A percentile compares a stretch with the other conserved stretches of the same genome.
Conservation (phyloP, 35 echinoderm and acorn worm species). For the Amphiura filiformis region DNA sequence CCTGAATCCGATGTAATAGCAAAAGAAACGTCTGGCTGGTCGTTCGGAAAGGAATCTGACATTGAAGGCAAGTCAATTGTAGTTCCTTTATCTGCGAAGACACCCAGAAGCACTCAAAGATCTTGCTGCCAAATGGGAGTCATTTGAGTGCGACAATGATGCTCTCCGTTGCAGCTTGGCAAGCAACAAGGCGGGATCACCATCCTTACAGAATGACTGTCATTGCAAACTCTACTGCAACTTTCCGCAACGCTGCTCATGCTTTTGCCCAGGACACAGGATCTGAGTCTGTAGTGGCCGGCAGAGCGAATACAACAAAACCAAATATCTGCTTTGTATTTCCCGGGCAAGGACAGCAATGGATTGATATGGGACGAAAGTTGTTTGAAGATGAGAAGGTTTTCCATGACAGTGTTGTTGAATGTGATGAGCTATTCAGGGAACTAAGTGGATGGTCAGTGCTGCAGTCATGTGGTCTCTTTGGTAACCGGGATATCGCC, state of each 20-base stretch:
- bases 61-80: constrained; percentile 64
- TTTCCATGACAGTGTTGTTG: constrained; percentile 51
- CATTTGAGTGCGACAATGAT: constrained; percentile 64
- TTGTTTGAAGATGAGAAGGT: constrained; percentile 74
- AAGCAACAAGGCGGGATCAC: constrained; percentile 69
- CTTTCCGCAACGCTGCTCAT: not conserved
- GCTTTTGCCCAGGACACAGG: not conserved
- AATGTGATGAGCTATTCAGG: constrained; percentile 82
- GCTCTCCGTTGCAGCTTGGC: constrained; percentile 81
- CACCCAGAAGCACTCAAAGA: constrained; percentile 69
- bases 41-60: constrained; percentile 51
- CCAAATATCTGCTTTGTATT: constrained; percentile 92
- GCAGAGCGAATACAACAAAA: constrained; percentile 17
- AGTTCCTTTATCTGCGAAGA: constrained; percentile 91
- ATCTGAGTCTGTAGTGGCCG: constrained; percentile 1
- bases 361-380: constrained; percentile 84
- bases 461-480: constrained; percentile 22
- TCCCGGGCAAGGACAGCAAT: constrained; percentile 95
- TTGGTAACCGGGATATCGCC: not conserved
- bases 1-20: constrained; percentile 24
- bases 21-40: constrained; percentile 50
- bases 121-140: constrained; percentile 67
- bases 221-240: constrained; percentile 52
- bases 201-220: constrained; percentile 76
- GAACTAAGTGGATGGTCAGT: constrained; percentile 90